Conservation (phyloP, 2,888 invertebrate genomes). For the Drosophila suboccidentalis region DNA sequence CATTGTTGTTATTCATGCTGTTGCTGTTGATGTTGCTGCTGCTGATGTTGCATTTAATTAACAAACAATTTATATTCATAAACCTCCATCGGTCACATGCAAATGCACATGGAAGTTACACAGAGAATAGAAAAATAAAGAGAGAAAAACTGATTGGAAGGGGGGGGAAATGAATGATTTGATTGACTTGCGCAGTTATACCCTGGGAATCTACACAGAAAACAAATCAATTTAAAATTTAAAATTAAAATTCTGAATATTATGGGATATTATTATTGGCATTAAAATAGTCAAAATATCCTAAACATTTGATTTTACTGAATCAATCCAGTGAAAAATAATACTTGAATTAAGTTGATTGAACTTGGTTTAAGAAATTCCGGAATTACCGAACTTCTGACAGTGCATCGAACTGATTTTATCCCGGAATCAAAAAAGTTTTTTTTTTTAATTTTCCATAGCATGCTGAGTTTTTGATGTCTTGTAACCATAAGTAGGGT, state of each 20-base stretch:
- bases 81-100: slow-evolving; percentile 76
- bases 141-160: slow-evolving; percentile 8
- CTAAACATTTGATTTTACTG: too few species aligned
- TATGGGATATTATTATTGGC: too few species aligned
- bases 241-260: too few species aligned
- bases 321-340: too few species aligned
- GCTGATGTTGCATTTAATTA: slow-evolving; percentile 77
- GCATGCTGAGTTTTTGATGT: background rate
- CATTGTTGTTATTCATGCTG: slow-evolving; percentile 31
- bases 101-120: slow-evolving; percentile 61
- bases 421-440: too few species aligned
- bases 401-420: too few species aligned
- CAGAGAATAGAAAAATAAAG: slow-evolving; percentile 32
- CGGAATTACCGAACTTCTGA: too few species aligned
- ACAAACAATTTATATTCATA: slow-evolving; percentile 82
- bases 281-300: too few species aligned
- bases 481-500: slow-evolving; percentile 21
- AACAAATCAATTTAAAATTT: too few species aligned
- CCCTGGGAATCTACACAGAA: background rate
- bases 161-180: background rate
- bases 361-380: too few species aligned
- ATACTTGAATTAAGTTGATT: too few species aligned
- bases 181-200: background rate
- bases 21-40: slow-evolving; percentile 34
- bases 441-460: background rate